Evolutionary conservation across 2,797 vertebrate genomes (phyloP).

Genomic region (Hapalemur alaotrensis): DNA sequence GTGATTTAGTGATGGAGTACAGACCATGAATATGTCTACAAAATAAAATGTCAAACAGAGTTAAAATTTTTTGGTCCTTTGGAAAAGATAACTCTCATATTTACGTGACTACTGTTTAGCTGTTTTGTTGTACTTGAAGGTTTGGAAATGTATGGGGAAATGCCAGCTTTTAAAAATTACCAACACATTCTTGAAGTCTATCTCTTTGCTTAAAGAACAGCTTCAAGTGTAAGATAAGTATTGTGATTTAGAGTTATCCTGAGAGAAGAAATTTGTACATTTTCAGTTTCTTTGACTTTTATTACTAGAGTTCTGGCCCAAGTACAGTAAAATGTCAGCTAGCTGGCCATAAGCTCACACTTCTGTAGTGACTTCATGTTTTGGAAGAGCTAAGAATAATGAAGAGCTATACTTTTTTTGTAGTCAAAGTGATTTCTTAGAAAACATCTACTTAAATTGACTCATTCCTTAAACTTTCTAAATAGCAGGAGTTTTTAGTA

Average conservation of each 20-base stretch:
- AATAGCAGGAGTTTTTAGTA: not conserved
- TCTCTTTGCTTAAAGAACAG: not conserved
- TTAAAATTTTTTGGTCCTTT: not conserved
- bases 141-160: not conserved
- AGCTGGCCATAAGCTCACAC: not conserved
- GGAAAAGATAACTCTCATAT: not conserved
- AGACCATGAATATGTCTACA: not conserved
- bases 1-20: not conserved
- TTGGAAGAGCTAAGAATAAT: conserved; percentile 26
- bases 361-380: not conserved
- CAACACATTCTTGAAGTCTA: not conserved
- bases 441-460: conserved; percentile 11
- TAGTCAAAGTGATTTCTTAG: conserved; percentile 18
- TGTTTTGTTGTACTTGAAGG: not conserved
- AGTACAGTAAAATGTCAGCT: not conserved
- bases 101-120: not conserved
- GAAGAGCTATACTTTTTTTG: not conserved
- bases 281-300: conserved; percentile 43
- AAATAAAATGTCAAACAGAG: not conserved
- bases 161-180: not conserved
- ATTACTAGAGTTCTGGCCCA: not conserved
- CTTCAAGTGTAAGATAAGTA: not conserved
- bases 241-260: not conserved
- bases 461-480: not conserved
- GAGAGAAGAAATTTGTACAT: not conserved